phyloP scores from a whole-genome alignment of 2,888 invertebrate species.

The Cecidostiba fungosa region DNA sequence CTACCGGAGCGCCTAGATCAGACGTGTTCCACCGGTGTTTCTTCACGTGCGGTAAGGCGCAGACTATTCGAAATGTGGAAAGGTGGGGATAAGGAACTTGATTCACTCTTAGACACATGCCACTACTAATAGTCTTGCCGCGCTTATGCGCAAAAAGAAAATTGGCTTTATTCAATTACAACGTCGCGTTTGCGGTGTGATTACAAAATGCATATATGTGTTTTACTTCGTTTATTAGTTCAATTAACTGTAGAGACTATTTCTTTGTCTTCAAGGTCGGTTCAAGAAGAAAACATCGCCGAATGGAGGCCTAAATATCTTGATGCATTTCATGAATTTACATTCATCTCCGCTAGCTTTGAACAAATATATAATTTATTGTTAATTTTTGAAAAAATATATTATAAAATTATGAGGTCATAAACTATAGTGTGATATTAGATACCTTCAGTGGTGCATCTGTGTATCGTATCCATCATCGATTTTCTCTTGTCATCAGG shows the following conservation, averaged over 20 bases:
- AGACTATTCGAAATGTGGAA: constrained; percentile 11
- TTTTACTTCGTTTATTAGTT: neutral
- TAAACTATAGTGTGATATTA: too few species aligned
- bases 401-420: too few species aligned
- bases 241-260: neutral
- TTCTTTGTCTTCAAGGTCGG: neutral
- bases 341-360: neutral
- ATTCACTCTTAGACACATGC: neutral
- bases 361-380: too few species aligned
- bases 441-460: too few species aligned
- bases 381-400: too few species aligned
- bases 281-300: neutral
- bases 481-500: too few species aligned
- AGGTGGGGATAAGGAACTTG: constrained; percentile 9
- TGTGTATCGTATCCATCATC: too few species aligned
- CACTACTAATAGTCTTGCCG: neutral
- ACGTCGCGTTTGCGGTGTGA: neutral
- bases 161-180: neutral
- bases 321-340: neutral
- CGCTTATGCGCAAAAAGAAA: constrained; percentile 8
- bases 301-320: neutral
- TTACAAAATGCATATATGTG: neutral
- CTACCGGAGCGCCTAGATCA: neutral
- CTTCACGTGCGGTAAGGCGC: constrained; percentile 11
- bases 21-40: neutral